Base-by-base conservation (phyloP, 2,113 vertebrate genomes). In the Platichthys stellatus region DNA sequence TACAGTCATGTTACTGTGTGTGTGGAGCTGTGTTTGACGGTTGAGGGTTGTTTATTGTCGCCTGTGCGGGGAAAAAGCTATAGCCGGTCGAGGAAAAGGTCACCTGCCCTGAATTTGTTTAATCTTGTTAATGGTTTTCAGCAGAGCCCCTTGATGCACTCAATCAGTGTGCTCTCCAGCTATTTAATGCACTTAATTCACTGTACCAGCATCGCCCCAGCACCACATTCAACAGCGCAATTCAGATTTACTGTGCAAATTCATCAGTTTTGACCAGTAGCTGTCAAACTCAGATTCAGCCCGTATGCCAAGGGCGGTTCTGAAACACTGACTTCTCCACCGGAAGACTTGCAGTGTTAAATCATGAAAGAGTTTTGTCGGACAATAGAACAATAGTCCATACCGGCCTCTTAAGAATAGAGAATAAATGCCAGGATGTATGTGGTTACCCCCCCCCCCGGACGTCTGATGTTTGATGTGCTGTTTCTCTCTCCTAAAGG, bases 321-420 rank as follows among this genome's bases (percentile, higher is more conserved):
- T 87, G 47, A 83, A 78, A 43, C 40, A 11, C 74, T 31, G 64
- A 85, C 71, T 85, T 88, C 83, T 75, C 77, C 67, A 58, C 83
- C 90, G 90, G 93, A 94, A 90, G 88, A 86, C 21, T 31, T 84
- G 73, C 69, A 51, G 80, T 87, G 87, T 90, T 89, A 89, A 90
- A 84, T 82, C 88, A 86, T 83, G 82, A 88, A 64, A 62, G 69
- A 75, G 61, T 66, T 74, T 77, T 45, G 72, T n/a, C 64, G 78
- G 81, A 93, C 91, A 94, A 93, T 91, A 66, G 92, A 90, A 93
- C 91, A 92, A 92, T 93, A 74, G 89, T 72, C 76, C 80, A 92
- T 92, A 74, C 63, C 47, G 43, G 58, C 85, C 72, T 72, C 82
- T 86, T 78, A 80, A 90, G 87, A 87, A 85, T 83, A 80, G 73